phyloP scores from a whole-genome alignment of 1,140 invertebrate genomes.

The Ostrea denselamellosa region DNA sequence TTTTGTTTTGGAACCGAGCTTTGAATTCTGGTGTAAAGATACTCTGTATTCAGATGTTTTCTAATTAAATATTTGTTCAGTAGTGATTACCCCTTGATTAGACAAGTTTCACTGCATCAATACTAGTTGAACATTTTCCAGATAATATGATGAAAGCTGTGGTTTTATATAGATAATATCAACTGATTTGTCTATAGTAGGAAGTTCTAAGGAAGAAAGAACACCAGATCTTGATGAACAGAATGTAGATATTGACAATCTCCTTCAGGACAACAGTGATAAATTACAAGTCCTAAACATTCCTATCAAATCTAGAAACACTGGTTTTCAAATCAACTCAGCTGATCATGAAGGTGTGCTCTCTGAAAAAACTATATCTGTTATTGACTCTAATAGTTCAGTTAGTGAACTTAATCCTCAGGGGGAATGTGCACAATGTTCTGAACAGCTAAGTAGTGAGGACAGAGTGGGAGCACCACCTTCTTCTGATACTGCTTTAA shows the following conservation, averaged over 20 bases:
- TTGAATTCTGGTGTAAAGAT: too few species aligned
- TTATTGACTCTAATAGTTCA: conserved; percentile 6
- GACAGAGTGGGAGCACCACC: neutral
- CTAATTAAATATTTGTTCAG: too few species aligned
- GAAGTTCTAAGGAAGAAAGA: neutral
- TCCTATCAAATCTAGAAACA: neutral
- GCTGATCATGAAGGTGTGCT: neutral
- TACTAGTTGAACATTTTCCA: too few species aligned
- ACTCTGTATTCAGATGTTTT: too few species aligned
- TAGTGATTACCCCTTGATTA: too few species aligned
- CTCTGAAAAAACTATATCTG: neutral
- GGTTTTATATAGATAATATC: too few species aligned
- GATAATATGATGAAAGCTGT: too few species aligned
- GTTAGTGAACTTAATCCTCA: neutral
- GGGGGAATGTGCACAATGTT: conserved; percentile 21
- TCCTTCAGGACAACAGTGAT: conserved; percentile 42
- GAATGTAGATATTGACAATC: neutral
- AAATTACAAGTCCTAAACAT: conserved; percentile 4
- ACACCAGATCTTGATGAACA: neutral
- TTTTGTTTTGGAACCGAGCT: too few species aligned
- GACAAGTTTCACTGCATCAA: too few species aligned
- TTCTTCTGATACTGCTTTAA: neutral
- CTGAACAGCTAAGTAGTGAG: neutral
- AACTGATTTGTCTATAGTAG: neutral
- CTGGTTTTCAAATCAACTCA: neutral